Evolutionary conservation across 1,140 invertebrate species (phyloP).

Genomic region (Globodera rostochiensis): DNA sequence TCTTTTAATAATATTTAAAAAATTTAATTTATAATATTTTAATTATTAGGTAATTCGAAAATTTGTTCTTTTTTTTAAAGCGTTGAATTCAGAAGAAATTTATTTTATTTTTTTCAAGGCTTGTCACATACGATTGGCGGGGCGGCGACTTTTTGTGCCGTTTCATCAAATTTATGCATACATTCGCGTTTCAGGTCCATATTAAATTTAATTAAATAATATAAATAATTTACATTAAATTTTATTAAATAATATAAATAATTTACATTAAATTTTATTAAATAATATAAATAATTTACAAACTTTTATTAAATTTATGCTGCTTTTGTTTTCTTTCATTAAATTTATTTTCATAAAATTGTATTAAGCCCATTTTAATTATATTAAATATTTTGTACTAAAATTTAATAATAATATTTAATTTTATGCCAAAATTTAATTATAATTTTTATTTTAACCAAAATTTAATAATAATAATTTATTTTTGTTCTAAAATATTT

Average conservation of each 20-base stretch:
- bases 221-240: conserved; percentile 17
- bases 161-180: conserved; percentile 62
- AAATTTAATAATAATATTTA: too few species aligned
- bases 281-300: too few species aligned
- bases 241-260: neutral
- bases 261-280: neutral
- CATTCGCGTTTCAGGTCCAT: conserved; percentile 59
- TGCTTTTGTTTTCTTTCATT: too few species aligned
- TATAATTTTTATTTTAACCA: too few species aligned
- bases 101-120: neutral
- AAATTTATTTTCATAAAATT: too few species aligned
- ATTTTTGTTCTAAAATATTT: neutral
- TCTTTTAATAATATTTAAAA: conserved; percentile 32
- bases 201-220: neutral
- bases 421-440: too few species aligned
- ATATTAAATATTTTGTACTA: too few species aligned
- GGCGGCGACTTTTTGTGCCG: conserved; percentile 62
- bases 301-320: too few species aligned
- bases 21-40: conserved; percentile 33
- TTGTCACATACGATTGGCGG: conserved; percentile 52
- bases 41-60: too few species aligned
- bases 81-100: neutral
- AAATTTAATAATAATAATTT: too few species aligned
- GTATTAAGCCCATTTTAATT: too few species aligned
- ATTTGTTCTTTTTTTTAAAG: conserved; percentile 33